Percentiles rank a stretch among this genome's conserved stretches.
Evolutionary conservation across 2,888 invertebrate species (phyloP).

Genomic region (Tetragonisca angustula): DNA sequence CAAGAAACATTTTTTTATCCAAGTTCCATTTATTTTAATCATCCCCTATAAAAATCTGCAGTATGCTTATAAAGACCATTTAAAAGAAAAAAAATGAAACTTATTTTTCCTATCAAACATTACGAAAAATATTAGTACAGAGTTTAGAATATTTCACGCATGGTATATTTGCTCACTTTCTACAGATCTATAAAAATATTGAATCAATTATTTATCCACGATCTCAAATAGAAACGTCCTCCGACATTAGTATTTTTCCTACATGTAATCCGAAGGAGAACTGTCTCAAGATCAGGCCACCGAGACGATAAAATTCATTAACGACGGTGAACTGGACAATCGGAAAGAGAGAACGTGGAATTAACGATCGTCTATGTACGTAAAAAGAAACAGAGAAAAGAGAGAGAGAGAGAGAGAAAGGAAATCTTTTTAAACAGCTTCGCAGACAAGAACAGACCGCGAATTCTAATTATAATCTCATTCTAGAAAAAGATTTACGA

Average conservation of each 20-base stretch:
- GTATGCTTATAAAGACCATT: too few relatives aligned
- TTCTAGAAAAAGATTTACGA: conserved; percentile 74
- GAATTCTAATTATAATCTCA: conserved; percentile 79
- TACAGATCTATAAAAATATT: too few relatives aligned
- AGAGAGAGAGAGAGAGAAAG: conserved; percentile 1
- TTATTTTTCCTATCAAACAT: too few relatives aligned
- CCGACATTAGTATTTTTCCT: background rate
- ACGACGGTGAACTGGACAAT: background rate
- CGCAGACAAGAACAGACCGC: conserved; percentile 64
- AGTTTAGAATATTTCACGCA: too few relatives aligned
- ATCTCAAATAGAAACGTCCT: background rate
- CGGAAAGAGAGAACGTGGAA: conserved; percentile 15
- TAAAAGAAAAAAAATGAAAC: too few relatives aligned
- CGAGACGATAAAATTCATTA: conserved; percentile 34
- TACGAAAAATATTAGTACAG: too few relatives aligned
- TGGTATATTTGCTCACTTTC: too few relatives aligned
- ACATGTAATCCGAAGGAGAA: background rate
- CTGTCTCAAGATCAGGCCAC: conserved; percentile 46
- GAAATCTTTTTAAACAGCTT: conserved; percentile 24
- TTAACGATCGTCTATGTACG: conserved; percentile 22
- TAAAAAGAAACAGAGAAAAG: conserved; percentile 8
- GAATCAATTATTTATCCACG: background rate
- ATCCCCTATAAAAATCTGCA: too few relatives aligned
- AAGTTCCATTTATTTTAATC: too few relatives aligned
- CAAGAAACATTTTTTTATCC: too few relatives aligned